phyloP scores from a whole-genome alignment of 2,888 invertebrate species.

The Kryphioiulus occultus region DNA sequence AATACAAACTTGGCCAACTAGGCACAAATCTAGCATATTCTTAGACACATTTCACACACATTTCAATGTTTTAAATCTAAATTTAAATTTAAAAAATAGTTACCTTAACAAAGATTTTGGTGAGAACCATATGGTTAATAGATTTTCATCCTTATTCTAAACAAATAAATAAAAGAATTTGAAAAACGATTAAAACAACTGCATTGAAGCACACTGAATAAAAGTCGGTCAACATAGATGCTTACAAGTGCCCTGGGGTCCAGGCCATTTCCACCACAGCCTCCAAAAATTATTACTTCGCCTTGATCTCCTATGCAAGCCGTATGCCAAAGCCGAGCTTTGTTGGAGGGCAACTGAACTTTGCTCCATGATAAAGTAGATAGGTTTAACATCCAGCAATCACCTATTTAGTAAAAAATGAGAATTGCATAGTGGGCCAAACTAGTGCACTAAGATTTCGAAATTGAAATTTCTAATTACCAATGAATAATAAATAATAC shows the following conservation, averaged over 20 bases:
- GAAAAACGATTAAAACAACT: neutral
- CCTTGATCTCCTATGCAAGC: slow-evolving; percentile 58
- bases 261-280: slow-evolving; percentile 60
- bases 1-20: no score
- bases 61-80: no score
- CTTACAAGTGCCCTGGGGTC: slow-evolving; percentile 52
- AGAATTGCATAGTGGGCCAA: neutral
- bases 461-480: neutral
- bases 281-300: slow-evolving; percentile 61
- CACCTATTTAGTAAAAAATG: slow-evolving; percentile 57
- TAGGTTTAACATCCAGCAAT: slow-evolving; percentile 61
- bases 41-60: no score
- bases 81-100: slow-evolving; percentile 5
- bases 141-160: slow-evolving; percentile 57
- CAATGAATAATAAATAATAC: slow-evolving; percentile 41
- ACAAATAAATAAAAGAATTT: slow-evolving; percentile 42
- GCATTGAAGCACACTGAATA: neutral
- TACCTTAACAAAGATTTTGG: slow-evolving; percentile 58
- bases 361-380: slow-evolving; percentile 58
- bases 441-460: neutral
- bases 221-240: neutral
- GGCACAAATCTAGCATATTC: no score
- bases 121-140: slow-evolving; percentile 57
- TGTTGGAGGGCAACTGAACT: slow-evolving; percentile 56
- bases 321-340: slow-evolving; percentile 62